phyloP scores from a whole-genome alignment of 92 coral and sea anemone genomes.

The Porites cylindrica region DNA sequence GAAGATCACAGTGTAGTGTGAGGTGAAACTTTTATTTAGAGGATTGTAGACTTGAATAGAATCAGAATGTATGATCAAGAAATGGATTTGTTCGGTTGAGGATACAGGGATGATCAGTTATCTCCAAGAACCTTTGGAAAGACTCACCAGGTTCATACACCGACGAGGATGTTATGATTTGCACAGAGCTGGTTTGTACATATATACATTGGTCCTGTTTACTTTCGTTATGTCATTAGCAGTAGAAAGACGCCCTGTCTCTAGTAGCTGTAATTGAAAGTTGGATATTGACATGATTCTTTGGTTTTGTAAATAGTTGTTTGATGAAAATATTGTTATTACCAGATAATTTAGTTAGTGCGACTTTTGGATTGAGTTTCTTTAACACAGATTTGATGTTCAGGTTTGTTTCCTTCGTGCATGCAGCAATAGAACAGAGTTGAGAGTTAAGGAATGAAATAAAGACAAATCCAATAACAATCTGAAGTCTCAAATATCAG shows the following conservation, averaged over 20 bases:
- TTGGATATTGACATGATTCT: too few species aligned
- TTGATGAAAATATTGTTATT: too few species aligned
- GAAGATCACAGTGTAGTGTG: neutral
- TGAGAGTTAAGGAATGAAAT: too few species aligned
- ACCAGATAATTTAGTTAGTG: too few species aligned
- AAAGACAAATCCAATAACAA: too few species aligned
- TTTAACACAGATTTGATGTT: too few species aligned
- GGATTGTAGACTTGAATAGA: neutral
- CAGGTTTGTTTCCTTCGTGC: too few species aligned
- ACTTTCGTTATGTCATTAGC: neutral
- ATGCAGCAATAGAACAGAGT: too few species aligned
- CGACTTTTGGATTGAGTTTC: too few species aligned
- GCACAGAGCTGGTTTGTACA: constrained; percentile 21
- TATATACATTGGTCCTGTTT: neutral
- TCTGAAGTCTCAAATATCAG: too few species aligned
- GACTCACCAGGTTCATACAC: neutral
- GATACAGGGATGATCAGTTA: neutral
- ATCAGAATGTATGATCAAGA: neutral
- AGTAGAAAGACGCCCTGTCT: neutral
- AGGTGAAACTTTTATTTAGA: neutral
- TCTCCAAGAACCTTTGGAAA: constrained; percentile 23
- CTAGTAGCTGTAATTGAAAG: neutral
- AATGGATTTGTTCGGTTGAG: neutral
- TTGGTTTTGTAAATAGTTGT: too few species aligned
- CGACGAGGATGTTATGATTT: constrained; percentile 28